Base-by-base conservation (phyloP, 2,113 vertebrate species). In the Odontesthes bonariensis region DNA sequence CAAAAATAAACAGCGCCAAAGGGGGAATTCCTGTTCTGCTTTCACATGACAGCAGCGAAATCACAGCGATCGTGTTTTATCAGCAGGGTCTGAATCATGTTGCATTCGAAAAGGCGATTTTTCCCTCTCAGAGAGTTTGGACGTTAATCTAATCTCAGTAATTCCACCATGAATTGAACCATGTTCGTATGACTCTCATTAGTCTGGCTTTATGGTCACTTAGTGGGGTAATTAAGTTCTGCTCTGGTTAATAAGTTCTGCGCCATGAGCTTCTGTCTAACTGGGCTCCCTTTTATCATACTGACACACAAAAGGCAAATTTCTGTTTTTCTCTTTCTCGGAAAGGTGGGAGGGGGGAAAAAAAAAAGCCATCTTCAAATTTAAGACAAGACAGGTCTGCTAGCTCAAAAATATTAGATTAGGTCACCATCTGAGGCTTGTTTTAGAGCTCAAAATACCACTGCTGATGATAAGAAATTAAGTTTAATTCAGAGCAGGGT, bases 31-130 rank as follows among this genome's bases (percentile, higher is more conserved):
- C 56, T 23, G 13, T 42, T 57, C 13, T 9, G 53, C 27, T 63
- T 31, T 32, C 61, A 66, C 54, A 68, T 82, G 74, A 77, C 57
- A 57, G 7, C 44, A 38, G 23, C 56, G 66, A 82, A 57, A 67
- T 33, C 20, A 54, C 6, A 19, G 12, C 12, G 35, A 65, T 72
- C 20, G 22, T 74, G 32, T 51, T 17, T 55, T 31, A 73, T 77
- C 77, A 84, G 46, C 73, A 53, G 81, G 20, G 61, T 78, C 47
- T 69, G 52, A 75, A 73, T 81, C 72, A 77, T 57, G 56, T 9
- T 31, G 53, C 17, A 22, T 60, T 57, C 6, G 40, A 17, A 67
- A 17, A 61, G 38, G 70, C 58, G 23, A 23, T 33, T 27, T 56
- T 23, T 56, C 13, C 27, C 27, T 75, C 19, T 78, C 55, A 33